Percentiles rank a stretch among this genome's conserved stretches.
These are phyloP conservation scores for Agrotis puta DNA, from an alignment of 2,888 invertebrate genomes.

Conservation along the genomic window DNA sequence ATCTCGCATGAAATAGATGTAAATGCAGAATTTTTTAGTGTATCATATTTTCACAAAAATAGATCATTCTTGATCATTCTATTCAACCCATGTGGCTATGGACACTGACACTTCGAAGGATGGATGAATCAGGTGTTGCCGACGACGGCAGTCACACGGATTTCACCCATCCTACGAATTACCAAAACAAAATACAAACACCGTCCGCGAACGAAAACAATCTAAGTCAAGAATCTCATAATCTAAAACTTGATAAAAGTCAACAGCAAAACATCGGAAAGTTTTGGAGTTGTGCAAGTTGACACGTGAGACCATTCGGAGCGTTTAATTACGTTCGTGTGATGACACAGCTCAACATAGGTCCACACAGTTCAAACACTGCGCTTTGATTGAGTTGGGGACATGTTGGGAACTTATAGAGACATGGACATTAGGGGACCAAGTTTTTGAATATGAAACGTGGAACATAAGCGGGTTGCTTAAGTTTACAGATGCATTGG, in stretches of 20 bases:
- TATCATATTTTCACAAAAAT: too few relatives aligned
- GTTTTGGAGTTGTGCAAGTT: constrained; percentile 37
- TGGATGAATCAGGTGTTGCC: too few relatives aligned
- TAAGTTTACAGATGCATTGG: constrained; percentile 11
- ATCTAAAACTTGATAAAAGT: constrained; percentile 39
- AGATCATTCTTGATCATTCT: too few relatives aligned
- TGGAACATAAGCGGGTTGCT: not conserved
- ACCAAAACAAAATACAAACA: not conserved
- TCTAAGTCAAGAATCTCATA: constrained; percentile 35
- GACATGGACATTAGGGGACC: constrained; percentile 15
- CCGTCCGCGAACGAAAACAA: not conserved
- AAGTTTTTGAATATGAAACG: constrained; percentile 20
- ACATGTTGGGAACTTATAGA: constrained; percentile 20
- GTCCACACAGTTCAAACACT: constrained; percentile 34
- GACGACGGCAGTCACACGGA: not conserved
- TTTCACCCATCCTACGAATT: not conserved
- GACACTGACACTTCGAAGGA: too few relatives aligned
- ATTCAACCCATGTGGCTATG: too few relatives aligned
- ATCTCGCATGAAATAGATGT: too few relatives aligned
- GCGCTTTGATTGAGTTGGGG: constrained; percentile 47
- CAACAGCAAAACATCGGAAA: constrained; percentile 34
- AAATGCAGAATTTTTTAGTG: too few relatives aligned
- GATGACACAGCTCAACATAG: constrained; percentile 33
- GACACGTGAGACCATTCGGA: constrained; percentile 34
- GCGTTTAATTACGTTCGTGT: constrained; percentile 50